These are phyloP conservation scores for Cylas formicarius DNA, from an alignment of 1,140 invertebrate species.

Conservation along the genomic window DNA sequence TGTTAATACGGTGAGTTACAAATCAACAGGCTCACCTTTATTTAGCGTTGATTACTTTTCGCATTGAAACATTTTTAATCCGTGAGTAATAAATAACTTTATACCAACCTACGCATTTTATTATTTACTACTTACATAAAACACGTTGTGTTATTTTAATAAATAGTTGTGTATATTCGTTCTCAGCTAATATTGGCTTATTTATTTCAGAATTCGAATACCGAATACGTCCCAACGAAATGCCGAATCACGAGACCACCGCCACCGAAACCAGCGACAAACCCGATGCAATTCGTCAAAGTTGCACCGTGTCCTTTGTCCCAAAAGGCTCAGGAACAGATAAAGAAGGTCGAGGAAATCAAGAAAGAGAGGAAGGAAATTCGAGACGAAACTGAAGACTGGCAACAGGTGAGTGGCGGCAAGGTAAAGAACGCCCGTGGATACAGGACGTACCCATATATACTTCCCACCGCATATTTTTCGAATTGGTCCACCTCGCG, in stretches of 20 bases:
- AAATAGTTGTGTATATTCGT: too few relatives aligned
- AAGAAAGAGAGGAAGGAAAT: conserved; percentile 70
- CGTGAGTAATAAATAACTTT: too few relatives aligned
- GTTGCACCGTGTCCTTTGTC: conserved; percentile 78
- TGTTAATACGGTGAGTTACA: too few relatives aligned
- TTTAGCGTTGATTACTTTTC: too few relatives aligned
- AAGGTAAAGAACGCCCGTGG: background rate
- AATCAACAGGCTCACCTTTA: conserved; percentile 11
- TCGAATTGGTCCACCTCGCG: too few relatives aligned
- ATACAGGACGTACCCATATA: too few relatives aligned
- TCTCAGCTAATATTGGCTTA: too few relatives aligned
- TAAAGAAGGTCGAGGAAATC: conserved; percentile 76
- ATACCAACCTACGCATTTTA: too few relatives aligned
- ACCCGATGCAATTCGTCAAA: conserved; percentile 85
- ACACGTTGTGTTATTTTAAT: too few relatives aligned
- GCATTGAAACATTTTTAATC: too few relatives aligned
- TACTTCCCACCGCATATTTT: too few relatives aligned
- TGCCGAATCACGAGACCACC: conserved; percentile 44
- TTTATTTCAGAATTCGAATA: conserved; percentile 36
- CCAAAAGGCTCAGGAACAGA: conserved; percentile 75
- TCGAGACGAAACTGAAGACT: conserved; percentile 78
- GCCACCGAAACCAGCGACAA: conserved; percentile 70
- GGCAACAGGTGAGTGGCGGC: conserved; percentile 72
- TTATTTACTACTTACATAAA: too few relatives aligned
- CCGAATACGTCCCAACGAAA: conserved; percentile 40